Evolutionary conservation across 2,797 vertebrate genomes (phyloP), one percentile per base, ranked within the genome.

Genomic region (Artibeus lituratus): DNA sequence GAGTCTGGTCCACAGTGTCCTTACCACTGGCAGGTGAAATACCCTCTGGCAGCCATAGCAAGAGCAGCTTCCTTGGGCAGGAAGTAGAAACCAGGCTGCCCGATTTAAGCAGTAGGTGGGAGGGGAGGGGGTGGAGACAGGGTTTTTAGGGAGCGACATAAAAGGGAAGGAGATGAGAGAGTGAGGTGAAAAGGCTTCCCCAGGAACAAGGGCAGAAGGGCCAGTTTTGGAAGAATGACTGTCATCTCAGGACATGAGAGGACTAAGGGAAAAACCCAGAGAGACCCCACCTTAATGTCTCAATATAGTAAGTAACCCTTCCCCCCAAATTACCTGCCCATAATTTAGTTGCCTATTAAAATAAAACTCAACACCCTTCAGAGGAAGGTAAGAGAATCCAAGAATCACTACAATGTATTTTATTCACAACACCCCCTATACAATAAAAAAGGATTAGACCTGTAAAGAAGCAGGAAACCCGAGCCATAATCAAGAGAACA

Each of bases 281-380:
- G 16, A 78, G 39, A 72, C 10, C 24, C 24, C n/a, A 47, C 8
- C 49, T 88, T 81, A 35, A 95, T 32, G 49, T 39, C 69, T 57
- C 81, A 86, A 59, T 2, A n/a, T 7, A 29, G 6, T n/a, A 49
- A 51, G 22, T 44, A 37, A 62, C 51, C 15, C 32, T 87, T 35
- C 24, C 0, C 5, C 85, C 57, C 55, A 85, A 77, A 18, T 70
- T 26, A 88, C 16, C 49, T 94, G 72, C 29, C n/a, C n/a, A 55
- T 51, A 87, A 90, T 51, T 78, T 73, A 91, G 83, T 18, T 73
- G 11, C 59, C 51, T 72, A 77, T 57, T 93, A 87, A 95, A 91
- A 94, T 74, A 91, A 93, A 91, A 85, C 42, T 49, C 32, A 91
- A 51, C 19, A 62, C 39, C 51, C 21, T 65, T 87, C 59, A 87